Evolutionary conservation across 2,888 invertebrate genomes (phyloP).

Genomic region (Heliconius hortense): DNA sequence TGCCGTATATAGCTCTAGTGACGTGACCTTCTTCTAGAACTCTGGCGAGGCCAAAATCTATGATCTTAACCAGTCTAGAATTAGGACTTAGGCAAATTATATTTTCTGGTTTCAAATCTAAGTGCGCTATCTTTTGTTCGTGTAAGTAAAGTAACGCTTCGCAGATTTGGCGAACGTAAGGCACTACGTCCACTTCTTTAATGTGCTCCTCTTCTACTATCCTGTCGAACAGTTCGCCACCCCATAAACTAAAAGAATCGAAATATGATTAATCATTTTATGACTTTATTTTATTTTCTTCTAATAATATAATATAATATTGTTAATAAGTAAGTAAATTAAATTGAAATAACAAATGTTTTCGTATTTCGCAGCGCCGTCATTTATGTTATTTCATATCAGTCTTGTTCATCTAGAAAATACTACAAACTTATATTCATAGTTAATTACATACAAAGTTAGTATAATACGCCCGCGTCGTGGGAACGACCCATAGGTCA

Average conservation of each 20-base stretch:
- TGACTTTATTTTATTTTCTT: too few species aligned
- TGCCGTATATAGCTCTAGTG: conserved; percentile 87
- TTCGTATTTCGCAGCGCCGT: too few species aligned
- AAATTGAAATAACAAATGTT: too few species aligned
- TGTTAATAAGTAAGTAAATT: too few species aligned
- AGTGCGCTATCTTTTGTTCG: conserved; percentile 89
- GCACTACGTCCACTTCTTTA: conserved; percentile 84
- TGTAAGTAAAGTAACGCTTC: conserved; percentile 96
- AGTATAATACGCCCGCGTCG: too few species aligned
- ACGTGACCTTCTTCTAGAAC: conserved; percentile 39
- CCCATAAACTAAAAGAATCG: conserved; percentile 87
- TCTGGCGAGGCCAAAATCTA: conserved; percentile 94
- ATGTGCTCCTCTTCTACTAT: conserved; percentile 96
- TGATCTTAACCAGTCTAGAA: conserved; percentile 94
- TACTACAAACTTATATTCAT: too few species aligned
- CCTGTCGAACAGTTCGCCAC: conserved; percentile 96
- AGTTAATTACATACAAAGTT: too few species aligned
- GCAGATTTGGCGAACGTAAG: conserved; percentile 95
- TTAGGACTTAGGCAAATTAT: conserved; percentile 94
- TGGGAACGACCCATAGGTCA: too few species aligned
- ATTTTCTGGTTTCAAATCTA: conserved; percentile 98
- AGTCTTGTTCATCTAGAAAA: too few species aligned
- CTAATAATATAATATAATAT: too few species aligned
- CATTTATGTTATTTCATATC: too few species aligned
- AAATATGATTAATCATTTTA: neutral